Evolutionary conservation across 2,888 invertebrate genomes (phyloP).

Genomic region (Cerastoderma edule): DNA sequence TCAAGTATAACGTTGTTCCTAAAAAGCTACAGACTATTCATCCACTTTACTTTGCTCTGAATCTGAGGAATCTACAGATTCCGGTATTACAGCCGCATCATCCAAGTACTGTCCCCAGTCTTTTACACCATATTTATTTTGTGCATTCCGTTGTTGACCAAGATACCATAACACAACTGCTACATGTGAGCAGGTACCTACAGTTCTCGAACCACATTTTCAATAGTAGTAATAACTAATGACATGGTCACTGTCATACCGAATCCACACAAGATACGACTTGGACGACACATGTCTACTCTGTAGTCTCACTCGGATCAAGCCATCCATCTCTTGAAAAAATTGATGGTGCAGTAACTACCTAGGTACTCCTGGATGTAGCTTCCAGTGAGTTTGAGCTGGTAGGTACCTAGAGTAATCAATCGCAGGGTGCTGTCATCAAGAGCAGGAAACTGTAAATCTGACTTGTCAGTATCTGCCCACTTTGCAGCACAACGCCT

Average conservation of each 20-base stretch:
- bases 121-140: constrained; percentile 24
- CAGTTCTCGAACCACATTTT: constrained; percentile 35
- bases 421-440: constrained; percentile 33
- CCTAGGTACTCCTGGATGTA: constrained; percentile 43
- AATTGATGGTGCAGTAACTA: constrained; percentile 31
- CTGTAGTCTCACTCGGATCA: constrained; percentile 35
- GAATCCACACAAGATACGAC: constrained; percentile 37
- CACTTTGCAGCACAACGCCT: constrained; percentile 11
- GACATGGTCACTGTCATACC: constrained; percentile 21
- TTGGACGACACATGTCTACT: constrained; percentile 44
- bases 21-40: too few relatives aligned
- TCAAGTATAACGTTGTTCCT: too few relatives aligned
- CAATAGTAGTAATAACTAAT: constrained; percentile 49
- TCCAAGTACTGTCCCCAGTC: constrained; percentile 32
- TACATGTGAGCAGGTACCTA: constrained; percentile 45
- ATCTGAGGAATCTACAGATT: constrained; percentile 38
- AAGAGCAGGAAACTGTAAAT: constrained; percentile 39
- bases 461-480: background rate
- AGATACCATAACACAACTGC: constrained; percentile 45
- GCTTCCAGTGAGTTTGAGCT: constrained; percentile 37
- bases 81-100: constrained; percentile 29
- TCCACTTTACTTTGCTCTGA: constrained; percentile 11
- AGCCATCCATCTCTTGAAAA: constrained; percentile 19
- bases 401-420: constrained; percentile 44
- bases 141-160: constrained; percentile 15